Evolutionary conservation across 2,888 invertebrate genomes (phyloP), one percentile per base, ranked within the genome.

Genomic region (Polietes domitor): DNA sequence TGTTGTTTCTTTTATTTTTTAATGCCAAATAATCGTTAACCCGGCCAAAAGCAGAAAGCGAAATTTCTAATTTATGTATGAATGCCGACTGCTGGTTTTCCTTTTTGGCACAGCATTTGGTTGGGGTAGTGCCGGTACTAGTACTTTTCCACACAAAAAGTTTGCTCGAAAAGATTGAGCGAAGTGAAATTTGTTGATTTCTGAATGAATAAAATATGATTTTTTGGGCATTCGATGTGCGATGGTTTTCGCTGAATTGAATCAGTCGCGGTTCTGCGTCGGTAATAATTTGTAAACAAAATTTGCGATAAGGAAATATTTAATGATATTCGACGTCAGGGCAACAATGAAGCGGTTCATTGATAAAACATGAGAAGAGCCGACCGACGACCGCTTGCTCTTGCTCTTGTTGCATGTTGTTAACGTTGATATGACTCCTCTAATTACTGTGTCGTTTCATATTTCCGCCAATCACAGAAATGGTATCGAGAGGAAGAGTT

Each of bases 1-100:
- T 74, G 63, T 79, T 74, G 63, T 73, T 70, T 41, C 63, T 61
- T 63, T 61, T 68, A 15, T 32, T 55, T 65, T 47, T 47, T 58
- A 41, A 24, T 68, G 15, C 68, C 41, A 37, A 68, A 68, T 43
- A 68, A 43, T 68, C n/a, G 68, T 43, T 68, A 68, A 68, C 68
- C 68, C 15, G 21, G 43, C 43, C 43, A 19, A 19, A 65, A 65
- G 26, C 19, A 65, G 41, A 41, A 41, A 65, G 10, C 41, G 1
- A 17, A 61, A 17, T 43, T 68, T 41, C 24, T 68, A 21, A 24
- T 68, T 24, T 21, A 43, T 63, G 7, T 58, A 24, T 26, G 58
- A 15, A 58, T 2, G 58, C 4, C 4, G 37, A 7, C 37, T 37
- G 37, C 10, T 37, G 12, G 37, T 9, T 10, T 26, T 58, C 15